phyloP scores from a whole-genome alignment of 1,140 invertebrate genomes.

The Muscidifurax raptorellus region DNA sequence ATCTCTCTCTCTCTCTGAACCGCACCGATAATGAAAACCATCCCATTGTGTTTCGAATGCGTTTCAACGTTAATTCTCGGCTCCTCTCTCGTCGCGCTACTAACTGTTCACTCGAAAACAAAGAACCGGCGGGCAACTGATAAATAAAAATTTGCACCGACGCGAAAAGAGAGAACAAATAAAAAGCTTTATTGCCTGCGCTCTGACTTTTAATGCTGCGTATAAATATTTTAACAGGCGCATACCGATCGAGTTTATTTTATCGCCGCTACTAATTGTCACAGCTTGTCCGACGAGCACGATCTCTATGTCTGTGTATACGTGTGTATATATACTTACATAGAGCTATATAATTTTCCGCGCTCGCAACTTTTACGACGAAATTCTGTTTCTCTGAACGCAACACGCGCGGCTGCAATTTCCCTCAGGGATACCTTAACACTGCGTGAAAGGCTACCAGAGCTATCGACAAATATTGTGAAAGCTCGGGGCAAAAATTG shows the following conservation, averaged over 20 bases:
- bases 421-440: not conserved
- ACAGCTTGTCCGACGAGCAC: not conserved
- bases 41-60: conserved; percentile 12
- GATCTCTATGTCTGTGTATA: not conserved
- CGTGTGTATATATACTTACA: not conserved
- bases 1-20: too few relatives aligned
- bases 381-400: not conserved
- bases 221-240: too few relatives aligned
- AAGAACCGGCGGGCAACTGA: not conserved
- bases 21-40: conserved; percentile 22
- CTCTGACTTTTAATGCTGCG: too few relatives aligned
- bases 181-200: not conserved
- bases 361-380: not conserved
- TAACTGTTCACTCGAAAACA: not conserved
- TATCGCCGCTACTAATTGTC: not conserved
- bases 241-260: not conserved
- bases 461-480: not conserved
- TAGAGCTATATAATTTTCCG: not conserved
- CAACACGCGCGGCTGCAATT: not conserved
- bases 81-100: not conserved
- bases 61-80: not conserved
- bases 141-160: not conserved
- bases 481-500: not conserved
- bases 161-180: not conserved
- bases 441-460: not conserved